Percentiles rank a stretch among this genome's conserved stretches.
phyloP scores from a whole-genome alignment of 2,113 vertebrate species.

The Cynoglossus semilaevis region DNA sequence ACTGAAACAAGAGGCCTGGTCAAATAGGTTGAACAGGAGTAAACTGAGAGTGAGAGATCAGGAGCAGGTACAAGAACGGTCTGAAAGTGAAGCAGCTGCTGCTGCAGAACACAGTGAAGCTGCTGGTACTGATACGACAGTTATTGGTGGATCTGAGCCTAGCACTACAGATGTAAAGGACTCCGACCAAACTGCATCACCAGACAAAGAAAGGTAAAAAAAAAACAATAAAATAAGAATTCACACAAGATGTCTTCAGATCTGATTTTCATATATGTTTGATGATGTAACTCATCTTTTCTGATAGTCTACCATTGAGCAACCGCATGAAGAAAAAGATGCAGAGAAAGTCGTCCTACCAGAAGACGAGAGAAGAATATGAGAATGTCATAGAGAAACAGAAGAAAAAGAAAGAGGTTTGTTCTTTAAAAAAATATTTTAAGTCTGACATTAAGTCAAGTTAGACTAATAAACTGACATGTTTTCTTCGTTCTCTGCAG shows the following conservation, averaged over 20 bases:
- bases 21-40: conserved; percentile 57
- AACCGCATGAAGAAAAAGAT: conserved; percentile 72
- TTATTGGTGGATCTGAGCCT: conserved; percentile 19
- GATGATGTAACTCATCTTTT: background rate
- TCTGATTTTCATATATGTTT: no score
- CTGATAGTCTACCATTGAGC: conserved; percentile 64
- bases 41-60: conserved; percentile 37
- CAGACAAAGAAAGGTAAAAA: conserved; percentile 30
- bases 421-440: background rate
- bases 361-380: conserved; percentile 90
- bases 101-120: background rate
- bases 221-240: no score
- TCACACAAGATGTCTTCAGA: no score
- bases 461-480: background rate
- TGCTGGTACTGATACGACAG: conserved; percentile 9
- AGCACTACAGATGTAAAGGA: background rate
- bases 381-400: conserved; percentile 77
- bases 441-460: background rate
- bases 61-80: conserved; percentile 3
- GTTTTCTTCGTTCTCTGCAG: conserved; percentile 57
- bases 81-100: background rate
- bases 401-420: conserved; percentile 85
- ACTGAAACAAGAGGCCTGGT: conserved; percentile 75
- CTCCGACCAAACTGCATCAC: conserved; percentile 4
- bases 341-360: conserved; percentile 84